Evolutionary conservation across 1,140 invertebrate species (phyloP).

Genomic region (Camponotus vicinus): DNA sequence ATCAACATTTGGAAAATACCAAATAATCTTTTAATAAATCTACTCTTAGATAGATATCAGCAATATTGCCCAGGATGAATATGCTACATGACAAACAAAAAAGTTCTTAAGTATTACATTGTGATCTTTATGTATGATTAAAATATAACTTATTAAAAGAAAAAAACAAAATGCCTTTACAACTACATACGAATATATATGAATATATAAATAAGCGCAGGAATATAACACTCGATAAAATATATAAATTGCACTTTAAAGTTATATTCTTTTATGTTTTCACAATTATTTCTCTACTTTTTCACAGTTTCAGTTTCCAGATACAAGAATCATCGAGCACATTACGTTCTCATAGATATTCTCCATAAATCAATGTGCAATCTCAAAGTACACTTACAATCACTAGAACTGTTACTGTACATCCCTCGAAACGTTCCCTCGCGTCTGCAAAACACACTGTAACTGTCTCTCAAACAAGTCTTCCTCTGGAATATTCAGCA

Average conservation of each 20-base stretch:
- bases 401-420: constrained; percentile 8
- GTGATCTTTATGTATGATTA: background rate
- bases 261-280: background rate
- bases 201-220: background rate
- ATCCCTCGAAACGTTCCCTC: constrained; percentile 33
- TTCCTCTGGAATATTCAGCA: constrained; percentile 43
- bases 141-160: constrained; percentile 7
- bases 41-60: constrained; percentile 4
- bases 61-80: constrained; percentile 41
- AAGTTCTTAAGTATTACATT: constrained; percentile 21
- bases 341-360: background rate
- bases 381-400: background rate
- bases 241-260: background rate
- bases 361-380: background rate
- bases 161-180: constrained; percentile 9
- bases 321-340: background rate
- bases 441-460: background rate
- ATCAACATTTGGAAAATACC: constrained; percentile 56
- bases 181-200: background rate
- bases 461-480: constrained; percentile 9
- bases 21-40: constrained; percentile 18
- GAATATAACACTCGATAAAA: background rate
- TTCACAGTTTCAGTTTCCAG: background rate
- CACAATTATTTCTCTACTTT: too few relatives aligned
- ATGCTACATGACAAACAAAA: constrained; percentile 48